Evolutionary conservation across 2,797 vertebrate genomes (phyloP).

Genomic region (Choloepus didactylus): DNA sequence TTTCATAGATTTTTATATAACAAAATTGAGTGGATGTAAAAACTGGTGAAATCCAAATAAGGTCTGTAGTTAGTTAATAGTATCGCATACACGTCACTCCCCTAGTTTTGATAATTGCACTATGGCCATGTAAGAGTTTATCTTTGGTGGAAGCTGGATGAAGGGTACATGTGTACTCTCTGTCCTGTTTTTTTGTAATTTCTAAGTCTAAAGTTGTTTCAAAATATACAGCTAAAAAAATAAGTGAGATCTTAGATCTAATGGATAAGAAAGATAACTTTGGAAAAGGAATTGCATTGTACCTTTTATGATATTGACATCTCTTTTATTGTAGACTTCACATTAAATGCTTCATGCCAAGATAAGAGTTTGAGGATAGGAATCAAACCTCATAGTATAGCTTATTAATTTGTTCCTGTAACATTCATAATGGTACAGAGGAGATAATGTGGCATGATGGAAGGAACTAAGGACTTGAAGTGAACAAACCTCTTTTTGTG

Average conservation of each 20-base stretch:
- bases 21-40: background rate
- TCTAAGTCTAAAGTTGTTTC: constrained; percentile 37
- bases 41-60: background rate
- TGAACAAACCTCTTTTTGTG: background rate
- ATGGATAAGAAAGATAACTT: background rate
- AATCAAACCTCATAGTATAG: background rate
- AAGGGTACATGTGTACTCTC: background rate
- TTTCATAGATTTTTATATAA: background rate
- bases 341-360: background rate
- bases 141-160: background rate
- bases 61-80: background rate
- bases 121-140: background rate
- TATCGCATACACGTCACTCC: background rate
- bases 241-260: background rate
- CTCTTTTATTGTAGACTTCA: constrained; percentile 20
- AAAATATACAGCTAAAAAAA: background rate
- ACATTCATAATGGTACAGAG: accelerated
- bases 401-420: background rate
- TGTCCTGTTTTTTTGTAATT: background rate
- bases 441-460: background rate
- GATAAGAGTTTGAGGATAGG: background rate
- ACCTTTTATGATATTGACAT: background rate
- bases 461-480: background rate
- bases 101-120: background rate
- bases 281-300: background rate